phyloP scores from a whole-genome alignment of 2,113 vertebrate genomes.

The Buteo buteo region DNA sequence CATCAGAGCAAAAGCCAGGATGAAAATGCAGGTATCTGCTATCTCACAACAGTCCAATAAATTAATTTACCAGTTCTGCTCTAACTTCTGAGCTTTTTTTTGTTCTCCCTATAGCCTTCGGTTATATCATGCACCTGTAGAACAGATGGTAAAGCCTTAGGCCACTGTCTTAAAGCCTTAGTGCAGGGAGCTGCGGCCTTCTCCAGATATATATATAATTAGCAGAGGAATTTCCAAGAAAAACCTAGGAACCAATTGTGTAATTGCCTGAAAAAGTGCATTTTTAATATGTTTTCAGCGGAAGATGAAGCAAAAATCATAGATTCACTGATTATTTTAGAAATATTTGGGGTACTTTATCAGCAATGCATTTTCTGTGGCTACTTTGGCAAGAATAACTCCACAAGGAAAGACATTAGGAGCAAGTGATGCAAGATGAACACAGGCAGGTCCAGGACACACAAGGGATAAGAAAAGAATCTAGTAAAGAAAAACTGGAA shows the following conservation, averaged over 20 bases:
- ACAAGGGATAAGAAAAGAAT: background rate
- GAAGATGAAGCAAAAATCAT: background rate
- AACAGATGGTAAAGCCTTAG: background rate
- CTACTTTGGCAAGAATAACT: background rate
- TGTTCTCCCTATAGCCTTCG: background rate
- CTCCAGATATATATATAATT: background rate
- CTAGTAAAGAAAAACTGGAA: background rate
- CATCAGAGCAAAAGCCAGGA: background rate
- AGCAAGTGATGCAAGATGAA: background rate
- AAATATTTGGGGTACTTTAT: background rate
- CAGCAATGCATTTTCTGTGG: background rate
- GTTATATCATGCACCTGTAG: background rate
- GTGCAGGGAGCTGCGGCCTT: background rate
- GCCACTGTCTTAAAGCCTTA: background rate
- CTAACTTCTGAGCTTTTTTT: background rate
- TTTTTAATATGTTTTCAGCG: background rate
- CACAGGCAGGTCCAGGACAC: background rate
- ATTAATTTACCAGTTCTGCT: background rate
- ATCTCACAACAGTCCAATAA: background rate
- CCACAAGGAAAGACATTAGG: background rate
- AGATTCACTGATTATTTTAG: background rate
- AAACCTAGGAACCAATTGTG: background rate
- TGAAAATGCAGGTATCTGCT: background rate
- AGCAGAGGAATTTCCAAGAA: background rate
- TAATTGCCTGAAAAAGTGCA: background rate